A percentile compares a stretch with the other conserved stretches of the same genome.
phyloP scores from a whole-genome alignment of 2,797 vertebrate genomes.

The Eospalax fontanierii region DNA sequence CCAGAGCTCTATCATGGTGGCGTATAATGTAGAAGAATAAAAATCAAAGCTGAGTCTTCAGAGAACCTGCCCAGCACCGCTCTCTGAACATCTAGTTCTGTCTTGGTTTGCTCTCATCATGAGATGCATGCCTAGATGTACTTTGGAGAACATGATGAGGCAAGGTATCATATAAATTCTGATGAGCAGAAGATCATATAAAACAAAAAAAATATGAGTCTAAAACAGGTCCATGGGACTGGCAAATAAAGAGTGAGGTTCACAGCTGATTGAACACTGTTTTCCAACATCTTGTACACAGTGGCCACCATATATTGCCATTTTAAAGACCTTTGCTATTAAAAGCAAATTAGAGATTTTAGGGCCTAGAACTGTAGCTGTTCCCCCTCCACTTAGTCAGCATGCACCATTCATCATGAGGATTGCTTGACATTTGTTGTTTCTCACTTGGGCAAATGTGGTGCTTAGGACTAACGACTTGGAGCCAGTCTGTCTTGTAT shows the following conservation, averaged over 20 bases:
- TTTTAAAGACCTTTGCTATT: conserved; percentile 39
- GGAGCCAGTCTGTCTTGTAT: conserved; percentile 77
- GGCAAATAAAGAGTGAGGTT: not conserved
- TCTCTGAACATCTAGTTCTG: not conserved
- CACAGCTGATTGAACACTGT: not conserved
- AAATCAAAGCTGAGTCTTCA: conserved; percentile 64
- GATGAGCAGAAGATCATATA: not conserved
- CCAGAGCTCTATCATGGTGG: conserved; percentile 56
- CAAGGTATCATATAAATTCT: conserved; percentile 20
- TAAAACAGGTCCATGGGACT: not conserved
- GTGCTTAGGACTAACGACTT: conserved; percentile 63
- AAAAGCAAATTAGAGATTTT: conserved; percentile 63
- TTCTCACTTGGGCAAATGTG: conserved; percentile 55
- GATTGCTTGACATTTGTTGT: conserved; percentile 68
- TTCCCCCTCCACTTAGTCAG: not conserved
- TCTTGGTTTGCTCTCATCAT: conserved; percentile 7
- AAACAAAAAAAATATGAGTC: conserved; percentile 33
- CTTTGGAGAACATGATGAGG: not conserved
- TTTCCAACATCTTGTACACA: not conserved
- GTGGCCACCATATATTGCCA: not conserved
- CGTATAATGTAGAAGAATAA: conserved; percentile 57
- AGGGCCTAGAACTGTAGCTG: conserved; percentile 25
- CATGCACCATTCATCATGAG: conserved; percentile 40
- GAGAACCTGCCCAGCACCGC: not conserved
- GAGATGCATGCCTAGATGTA: not conserved